These are phyloP conservation scores for Trichonephila clavata DNA, from an alignment of 1,140 invertebrate species.

Conservation along the genomic window DNA sequence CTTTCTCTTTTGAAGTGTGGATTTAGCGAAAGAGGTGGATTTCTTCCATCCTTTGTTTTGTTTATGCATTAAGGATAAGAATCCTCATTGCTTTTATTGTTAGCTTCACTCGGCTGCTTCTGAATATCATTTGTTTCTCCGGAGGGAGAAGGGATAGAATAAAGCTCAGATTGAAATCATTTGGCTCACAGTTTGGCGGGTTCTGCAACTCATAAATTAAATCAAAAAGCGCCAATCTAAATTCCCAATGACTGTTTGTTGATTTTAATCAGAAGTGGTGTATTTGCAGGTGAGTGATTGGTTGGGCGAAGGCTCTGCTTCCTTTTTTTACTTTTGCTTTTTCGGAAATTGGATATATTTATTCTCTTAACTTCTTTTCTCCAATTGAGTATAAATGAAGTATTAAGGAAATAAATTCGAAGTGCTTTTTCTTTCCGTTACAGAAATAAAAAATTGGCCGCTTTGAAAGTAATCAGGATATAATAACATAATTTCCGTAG, in stretches of 20 bases:
- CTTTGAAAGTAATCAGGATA: too few relatives aligned
- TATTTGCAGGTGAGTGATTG: slow-evolving; percentile 25
- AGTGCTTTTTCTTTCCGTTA: too few relatives aligned
- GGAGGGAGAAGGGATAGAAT: not conserved
- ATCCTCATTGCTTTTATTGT: slow-evolving; percentile 46
- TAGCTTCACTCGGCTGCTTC: not conserved
- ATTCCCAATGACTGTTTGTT: not conserved
- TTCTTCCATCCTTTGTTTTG: slow-evolving; percentile 27
- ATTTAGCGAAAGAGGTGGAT: slow-evolving; percentile 54
- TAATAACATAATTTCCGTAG: too few relatives aligned
- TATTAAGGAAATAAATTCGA: too few relatives aligned
- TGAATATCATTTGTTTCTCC: slow-evolving; percentile 62
- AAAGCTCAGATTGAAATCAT: not conserved
- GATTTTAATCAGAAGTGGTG: not conserved
- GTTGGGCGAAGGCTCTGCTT: not conserved
- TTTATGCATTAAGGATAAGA: slow-evolving; percentile 43
- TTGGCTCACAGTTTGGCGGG: not conserved
- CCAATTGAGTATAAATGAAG: too few relatives aligned
- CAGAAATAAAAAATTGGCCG: too few relatives aligned
- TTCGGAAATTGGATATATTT: not conserved
- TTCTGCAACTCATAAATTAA: not conserved
- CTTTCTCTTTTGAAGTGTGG: slow-evolving; percentile 65
- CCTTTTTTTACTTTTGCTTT: not conserved
- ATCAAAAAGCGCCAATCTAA: not conserved
- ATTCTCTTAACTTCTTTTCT: not conserved